phyloP scores from a whole-genome alignment of 2,797 vertebrate species.

The Notoglanidium macrostoma region DNA sequence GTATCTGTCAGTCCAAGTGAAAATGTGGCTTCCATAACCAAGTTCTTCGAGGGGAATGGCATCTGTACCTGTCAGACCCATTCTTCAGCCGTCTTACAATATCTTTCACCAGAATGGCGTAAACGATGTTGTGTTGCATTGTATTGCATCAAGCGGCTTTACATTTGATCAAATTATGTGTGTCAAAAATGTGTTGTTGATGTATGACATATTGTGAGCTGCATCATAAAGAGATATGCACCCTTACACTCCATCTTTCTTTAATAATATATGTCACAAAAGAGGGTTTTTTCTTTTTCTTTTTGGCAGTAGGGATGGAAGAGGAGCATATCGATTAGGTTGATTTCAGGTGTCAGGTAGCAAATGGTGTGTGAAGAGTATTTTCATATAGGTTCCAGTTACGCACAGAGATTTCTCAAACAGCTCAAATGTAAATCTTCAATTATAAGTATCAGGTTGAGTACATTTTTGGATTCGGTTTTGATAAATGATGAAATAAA shows the following conservation, averaged over 20 bases:
- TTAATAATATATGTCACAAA: not conserved
- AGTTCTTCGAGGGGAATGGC: not conserved
- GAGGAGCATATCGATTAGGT: not conserved
- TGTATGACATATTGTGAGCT: not conserved
- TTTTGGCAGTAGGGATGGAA: too few species aligned
- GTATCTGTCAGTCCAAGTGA: not conserved
- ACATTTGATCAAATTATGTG: not conserved
- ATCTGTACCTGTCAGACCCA: not conserved
- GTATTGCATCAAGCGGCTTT: slow-evolving; percentile 4
- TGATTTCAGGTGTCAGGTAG: not conserved
- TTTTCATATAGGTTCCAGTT: not conserved
- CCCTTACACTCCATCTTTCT: not conserved
- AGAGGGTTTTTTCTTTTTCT: not conserved
- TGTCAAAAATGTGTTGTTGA: not conserved
- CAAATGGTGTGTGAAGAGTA: not conserved
- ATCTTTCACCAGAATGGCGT: not conserved
- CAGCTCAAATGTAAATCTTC: not conserved
- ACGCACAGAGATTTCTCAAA: not conserved
- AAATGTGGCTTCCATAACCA: not conserved
- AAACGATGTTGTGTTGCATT: not conserved
- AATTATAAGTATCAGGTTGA: not conserved
- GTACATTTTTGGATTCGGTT: not conserved
- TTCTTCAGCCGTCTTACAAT: not conserved
- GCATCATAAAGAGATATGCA: not conserved
- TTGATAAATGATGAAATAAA: slow-evolving; percentile 29